A percentile compares a stretch with the other conserved stretches of the same genome.
These are phyloP conservation scores for Scylla paramamosain DNA, from an alignment of 1,140 invertebrate species.

Conservation along the genomic window DNA sequence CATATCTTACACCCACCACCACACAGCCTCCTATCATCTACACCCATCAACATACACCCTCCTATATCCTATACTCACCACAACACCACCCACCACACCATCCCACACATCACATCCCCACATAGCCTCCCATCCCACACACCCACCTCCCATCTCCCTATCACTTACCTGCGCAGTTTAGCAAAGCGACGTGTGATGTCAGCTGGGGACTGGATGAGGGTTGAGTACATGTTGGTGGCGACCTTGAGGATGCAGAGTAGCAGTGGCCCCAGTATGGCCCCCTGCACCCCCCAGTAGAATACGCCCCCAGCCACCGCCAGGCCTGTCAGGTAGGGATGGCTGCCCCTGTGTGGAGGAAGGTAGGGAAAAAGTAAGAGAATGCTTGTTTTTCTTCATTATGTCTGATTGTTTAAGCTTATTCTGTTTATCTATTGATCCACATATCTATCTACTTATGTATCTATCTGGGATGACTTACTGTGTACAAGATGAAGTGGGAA, in stretches of 20 bases:
- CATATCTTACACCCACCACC: no score
- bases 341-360: slow-evolving; percentile 85
- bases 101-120: not conserved
- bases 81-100: not conserved
- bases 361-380: not conserved
- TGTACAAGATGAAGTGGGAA: no score
- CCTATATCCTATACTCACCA: not conserved
- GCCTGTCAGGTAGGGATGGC: slow-evolving; percentile 99
- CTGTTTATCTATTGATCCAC: not conserved
- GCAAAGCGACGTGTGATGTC: slow-evolving; percentile 57
- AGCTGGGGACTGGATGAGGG: slow-evolving; percentile 75
- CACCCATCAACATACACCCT: no score
- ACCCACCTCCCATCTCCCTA: not conserved
- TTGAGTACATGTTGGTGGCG: slow-evolving; percentile 86
- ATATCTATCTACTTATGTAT: not conserved
- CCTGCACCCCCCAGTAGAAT: slow-evolving; percentile 97
- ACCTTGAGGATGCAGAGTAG: slow-evolving; percentile 93
- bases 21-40: no score
- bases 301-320: slow-evolving; percentile 98
- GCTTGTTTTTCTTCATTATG: not conserved
- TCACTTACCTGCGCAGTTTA: slow-evolving; percentile 67
- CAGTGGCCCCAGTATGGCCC: slow-evolving; percentile 97
- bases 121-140: not conserved
- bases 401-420: not conserved
- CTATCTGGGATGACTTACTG: no score